phyloP scores from a whole-genome alignment of 2,888 invertebrate species.

The Amaurobius ferox region DNA sequence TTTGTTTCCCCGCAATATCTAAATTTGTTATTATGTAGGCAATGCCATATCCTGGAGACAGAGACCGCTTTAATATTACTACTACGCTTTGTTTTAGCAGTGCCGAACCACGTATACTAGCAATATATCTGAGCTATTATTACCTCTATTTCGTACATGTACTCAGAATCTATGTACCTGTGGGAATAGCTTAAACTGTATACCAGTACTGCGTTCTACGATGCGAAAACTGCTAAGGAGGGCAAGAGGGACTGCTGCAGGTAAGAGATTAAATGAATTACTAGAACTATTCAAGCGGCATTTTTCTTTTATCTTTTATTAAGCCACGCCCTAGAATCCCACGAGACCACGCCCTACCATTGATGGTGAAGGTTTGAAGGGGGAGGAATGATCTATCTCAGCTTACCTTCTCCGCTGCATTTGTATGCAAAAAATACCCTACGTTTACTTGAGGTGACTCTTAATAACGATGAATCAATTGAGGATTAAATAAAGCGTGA shows the following conservation, averaged over 20 bases:
- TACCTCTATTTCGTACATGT: background rate
- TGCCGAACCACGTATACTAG: background rate
- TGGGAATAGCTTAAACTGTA: background rate
- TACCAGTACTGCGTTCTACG: background rate
- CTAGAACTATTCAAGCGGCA: slow-evolving; percentile 13
- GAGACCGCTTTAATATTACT: too few relatives aligned
- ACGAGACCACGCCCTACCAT: slow-evolving; percentile 14
- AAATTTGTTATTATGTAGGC: too few relatives aligned
- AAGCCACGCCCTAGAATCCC: slow-evolving; percentile 32
- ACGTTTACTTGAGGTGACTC: too few relatives aligned
- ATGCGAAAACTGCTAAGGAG: background rate
- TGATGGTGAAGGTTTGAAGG: background rate
- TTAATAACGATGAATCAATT: too few relatives aligned
- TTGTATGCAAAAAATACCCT: too few relatives aligned
- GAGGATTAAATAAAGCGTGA: too few relatives aligned
- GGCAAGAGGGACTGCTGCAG: background rate
- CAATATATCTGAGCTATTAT: background rate
- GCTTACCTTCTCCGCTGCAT: too few relatives aligned
- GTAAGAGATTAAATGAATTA: slow-evolving; percentile 48
- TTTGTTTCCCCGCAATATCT: too few relatives aligned
- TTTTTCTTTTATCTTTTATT: background rate
- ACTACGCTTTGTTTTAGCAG: background rate
- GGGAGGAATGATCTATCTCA: background rate
- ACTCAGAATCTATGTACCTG: background rate
- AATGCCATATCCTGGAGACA: too few relatives aligned